Evolutionary conservation across 2,113 vertebrate genomes (phyloP).

Genomic region (Cyphomyrus plagiostoma): DNA sequence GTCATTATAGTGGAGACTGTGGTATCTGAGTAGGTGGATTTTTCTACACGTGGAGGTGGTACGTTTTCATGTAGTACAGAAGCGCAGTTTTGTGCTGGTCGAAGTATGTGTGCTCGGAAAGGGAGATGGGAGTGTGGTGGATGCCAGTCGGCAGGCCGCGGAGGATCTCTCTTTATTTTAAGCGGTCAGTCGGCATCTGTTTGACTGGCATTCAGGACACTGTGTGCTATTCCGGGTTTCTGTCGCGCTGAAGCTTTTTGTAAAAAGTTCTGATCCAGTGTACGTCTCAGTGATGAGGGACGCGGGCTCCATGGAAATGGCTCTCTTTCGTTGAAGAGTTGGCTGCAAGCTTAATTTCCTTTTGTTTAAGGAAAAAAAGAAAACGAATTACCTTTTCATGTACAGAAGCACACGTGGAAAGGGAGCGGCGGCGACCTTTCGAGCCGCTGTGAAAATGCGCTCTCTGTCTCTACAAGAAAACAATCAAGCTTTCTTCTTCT

Average conservation of each 20-base stretch:
- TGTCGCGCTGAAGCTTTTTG: neutral
- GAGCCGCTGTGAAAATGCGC: conserved; percentile 47
- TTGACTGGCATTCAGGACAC: neutral
- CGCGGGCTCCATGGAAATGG: neutral
- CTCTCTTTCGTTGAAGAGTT: conserved; percentile 18
- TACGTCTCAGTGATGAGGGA: neutral
- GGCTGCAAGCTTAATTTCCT: conserved; percentile 8
- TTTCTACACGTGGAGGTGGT: neutral
- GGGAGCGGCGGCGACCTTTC: conserved; percentile 56
- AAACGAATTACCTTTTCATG: neutral
- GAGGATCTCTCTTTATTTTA: neutral
- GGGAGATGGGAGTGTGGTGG: neutral
- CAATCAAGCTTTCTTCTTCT: conserved; percentile 76
- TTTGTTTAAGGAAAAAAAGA: conserved; percentile 8
- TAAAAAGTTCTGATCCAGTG: neutral
- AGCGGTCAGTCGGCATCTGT: neutral
- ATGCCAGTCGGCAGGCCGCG: neutral
- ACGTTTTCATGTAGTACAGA: neutral
- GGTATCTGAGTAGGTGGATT: neutral
- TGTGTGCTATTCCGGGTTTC: neutral
- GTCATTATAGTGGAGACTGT: neutral
- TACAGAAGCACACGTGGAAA: conserved; percentile 56
- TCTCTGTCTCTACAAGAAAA: conserved; percentile 47
- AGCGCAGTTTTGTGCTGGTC: neutral
- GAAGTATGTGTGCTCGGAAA: neutral